These are phyloP conservation scores for Clarias pachynema DNA, from an alignment of 2,797 vertebrate species.

Conservation along the genomic window DNA sequence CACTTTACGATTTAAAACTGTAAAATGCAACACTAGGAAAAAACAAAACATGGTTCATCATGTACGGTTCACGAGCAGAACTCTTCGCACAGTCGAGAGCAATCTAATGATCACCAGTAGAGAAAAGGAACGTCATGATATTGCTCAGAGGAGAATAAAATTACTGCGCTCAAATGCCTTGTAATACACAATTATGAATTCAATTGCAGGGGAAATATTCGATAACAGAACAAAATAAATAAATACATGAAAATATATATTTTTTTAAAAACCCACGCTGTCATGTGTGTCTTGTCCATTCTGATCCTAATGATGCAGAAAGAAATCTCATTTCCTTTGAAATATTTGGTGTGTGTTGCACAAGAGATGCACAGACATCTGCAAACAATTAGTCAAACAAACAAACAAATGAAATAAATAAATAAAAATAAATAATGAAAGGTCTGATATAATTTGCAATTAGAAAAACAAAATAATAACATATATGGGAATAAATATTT, in stretches of 20 bases:
- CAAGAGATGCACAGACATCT: not conserved
- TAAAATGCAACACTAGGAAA: not conserved
- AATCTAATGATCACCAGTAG: slow-evolving; percentile 11
- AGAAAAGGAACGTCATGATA: slow-evolving; percentile 38
- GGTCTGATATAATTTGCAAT: not conserved
- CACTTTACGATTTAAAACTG: not conserved
- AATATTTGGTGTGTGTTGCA: slow-evolving; percentile 32
- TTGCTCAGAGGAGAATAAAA: slow-evolving; percentile 37
- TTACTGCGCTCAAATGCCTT: slow-evolving; percentile 38
- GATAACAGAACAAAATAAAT: slow-evolving; percentile 29
- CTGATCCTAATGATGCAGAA: slow-evolving; percentile 52
- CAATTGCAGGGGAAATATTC: slow-evolving; percentile 54
- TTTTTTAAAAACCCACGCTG: not conserved
- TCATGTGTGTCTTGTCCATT: slow-evolving; percentile 36
- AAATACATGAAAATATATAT: not conserved
- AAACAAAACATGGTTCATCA: not conserved
- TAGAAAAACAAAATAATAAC: slow-evolving; percentile 17
- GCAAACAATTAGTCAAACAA: not conserved
- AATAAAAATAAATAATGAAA: not conserved
- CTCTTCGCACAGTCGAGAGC: not conserved
- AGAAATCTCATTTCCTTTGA: slow-evolving; percentile 45
- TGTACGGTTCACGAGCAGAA: not conserved
- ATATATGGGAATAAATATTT: slow-evolving; percentile 12
- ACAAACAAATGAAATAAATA: not conserved
- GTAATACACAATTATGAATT: slow-evolving; percentile 53